phyloP scores from a whole-genome alignment of 2,797 vertebrate species.

The Ceyx erithaca region DNA sequence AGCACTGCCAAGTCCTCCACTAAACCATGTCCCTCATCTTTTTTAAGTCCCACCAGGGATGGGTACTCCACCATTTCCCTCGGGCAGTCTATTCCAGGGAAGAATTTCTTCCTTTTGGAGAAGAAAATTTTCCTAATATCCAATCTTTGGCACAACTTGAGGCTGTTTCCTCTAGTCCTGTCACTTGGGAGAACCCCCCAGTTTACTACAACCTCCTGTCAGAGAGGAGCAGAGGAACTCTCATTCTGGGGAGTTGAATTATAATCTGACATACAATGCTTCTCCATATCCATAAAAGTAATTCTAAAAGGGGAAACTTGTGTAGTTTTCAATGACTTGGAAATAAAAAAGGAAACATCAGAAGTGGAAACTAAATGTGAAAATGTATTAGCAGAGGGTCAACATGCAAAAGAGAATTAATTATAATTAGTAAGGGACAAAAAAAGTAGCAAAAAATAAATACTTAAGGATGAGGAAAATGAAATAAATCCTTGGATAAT shows the following conservation, averaged over 20 bases:
- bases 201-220: no score
- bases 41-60: neutral
- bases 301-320: neutral
- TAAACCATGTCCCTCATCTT: neutral
- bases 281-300: neutral
- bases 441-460: neutral
- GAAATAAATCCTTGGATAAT: slow-evolving; percentile 14
- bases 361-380: neutral
- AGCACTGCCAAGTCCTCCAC: neutral
- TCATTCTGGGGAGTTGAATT: no score
- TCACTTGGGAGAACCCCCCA: no score
- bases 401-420: neutral
- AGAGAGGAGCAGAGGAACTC: no score
- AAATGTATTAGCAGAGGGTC: neutral
- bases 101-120: neutral
- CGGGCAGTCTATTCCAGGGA: neutral
- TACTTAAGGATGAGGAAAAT: slow-evolving; percentile 1
- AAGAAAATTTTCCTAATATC: neutral
- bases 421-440: neutral
- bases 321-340: neutral
- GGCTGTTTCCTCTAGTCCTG: neutral
- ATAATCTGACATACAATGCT: no score
- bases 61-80: no score
- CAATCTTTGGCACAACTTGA: neutral
- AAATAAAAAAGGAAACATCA: neutral